phyloP scores from a whole-genome alignment of 2,888 invertebrate species.

The Melanostoma scalare region DNA sequence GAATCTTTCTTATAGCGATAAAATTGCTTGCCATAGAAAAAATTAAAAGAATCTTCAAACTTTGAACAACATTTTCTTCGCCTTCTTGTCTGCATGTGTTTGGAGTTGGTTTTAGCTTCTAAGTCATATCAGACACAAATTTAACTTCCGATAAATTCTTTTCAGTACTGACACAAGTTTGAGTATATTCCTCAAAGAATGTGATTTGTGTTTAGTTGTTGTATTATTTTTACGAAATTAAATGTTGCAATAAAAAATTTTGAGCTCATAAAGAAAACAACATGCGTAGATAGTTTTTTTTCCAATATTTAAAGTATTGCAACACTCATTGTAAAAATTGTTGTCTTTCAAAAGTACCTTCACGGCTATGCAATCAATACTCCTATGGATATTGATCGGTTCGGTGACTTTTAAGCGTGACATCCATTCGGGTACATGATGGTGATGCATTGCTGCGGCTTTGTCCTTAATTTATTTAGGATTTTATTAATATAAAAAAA shows the following conservation, averaged over 20 bases:
- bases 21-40: too few species aligned
- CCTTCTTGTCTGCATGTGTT: too few species aligned
- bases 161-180: too few species aligned
- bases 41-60: too few species aligned
- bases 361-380: constrained; percentile 91
- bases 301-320: constrained; percentile 20
- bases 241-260: constrained; percentile 44
- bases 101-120: too few species aligned
- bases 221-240: background rate
- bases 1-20: too few species aligned
- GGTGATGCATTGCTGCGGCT: constrained; percentile 66
- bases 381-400: constrained; percentile 86
- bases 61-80: too few species aligned
- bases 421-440: constrained; percentile 86
- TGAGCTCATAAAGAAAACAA: too few species aligned
- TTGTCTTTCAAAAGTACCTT: constrained; percentile 79
- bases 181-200: constrained; percentile 42
- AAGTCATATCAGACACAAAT: too few species aligned
- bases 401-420: constrained; percentile 84
- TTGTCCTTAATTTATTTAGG: constrained; percentile 53
- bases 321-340: constrained; percentile 13
- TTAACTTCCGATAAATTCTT: too few species aligned
- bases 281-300: background rate
- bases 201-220: constrained; percentile 45
- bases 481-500: constrained; percentile 1